These are phyloP conservation scores for Cladopsammia gracilis DNA, from an alignment of 64 coral and sea anemone species.

Conservation along the genomic window DNA sequence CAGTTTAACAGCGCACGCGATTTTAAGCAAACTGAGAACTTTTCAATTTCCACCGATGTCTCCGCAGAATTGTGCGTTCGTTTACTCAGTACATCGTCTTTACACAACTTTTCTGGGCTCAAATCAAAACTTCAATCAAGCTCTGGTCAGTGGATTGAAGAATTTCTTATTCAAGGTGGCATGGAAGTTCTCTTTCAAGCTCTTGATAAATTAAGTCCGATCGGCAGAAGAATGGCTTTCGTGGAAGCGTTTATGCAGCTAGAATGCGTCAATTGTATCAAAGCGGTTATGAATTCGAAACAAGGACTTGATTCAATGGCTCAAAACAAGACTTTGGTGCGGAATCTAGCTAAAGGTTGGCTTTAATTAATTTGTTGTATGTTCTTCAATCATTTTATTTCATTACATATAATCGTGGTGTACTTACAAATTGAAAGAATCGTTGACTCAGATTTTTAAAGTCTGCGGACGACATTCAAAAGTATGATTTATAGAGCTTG, in stretches of 20 bases:
- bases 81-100: conserved; percentile 45
- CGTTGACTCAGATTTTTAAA: too few species aligned
- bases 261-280: conserved; percentile 92
- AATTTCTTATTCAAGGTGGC: conserved; percentile 84
- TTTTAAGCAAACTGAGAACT: neutral
- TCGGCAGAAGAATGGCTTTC: conserved; percentile 48
- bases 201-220: conserved; percentile 51
- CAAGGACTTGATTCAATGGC: conserved; percentile 82
- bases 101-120: conserved; percentile 81
- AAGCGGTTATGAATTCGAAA: conserved; percentile 87
- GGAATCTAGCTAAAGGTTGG: conserved; percentile 86
- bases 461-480: too few species aligned
- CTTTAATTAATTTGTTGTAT: neutral
- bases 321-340: conserved; percentile 51
- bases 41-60: conserved; percentile 40
- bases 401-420: neutral
- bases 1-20: conserved; percentile 16
- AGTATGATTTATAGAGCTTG: too few species aligned
- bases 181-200: conserved; percentile 85
- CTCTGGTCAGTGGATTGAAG: conserved; percentile 72
- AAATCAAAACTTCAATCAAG: conserved; percentile 76
- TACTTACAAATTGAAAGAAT: too few species aligned
- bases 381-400: neutral
- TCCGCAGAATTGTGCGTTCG: conserved; percentile 79
- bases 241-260: conserved; percentile 84